Base-by-base conservation (phyloP, 2,113 vertebrate genomes). In the Penelope pileata region DNA sequence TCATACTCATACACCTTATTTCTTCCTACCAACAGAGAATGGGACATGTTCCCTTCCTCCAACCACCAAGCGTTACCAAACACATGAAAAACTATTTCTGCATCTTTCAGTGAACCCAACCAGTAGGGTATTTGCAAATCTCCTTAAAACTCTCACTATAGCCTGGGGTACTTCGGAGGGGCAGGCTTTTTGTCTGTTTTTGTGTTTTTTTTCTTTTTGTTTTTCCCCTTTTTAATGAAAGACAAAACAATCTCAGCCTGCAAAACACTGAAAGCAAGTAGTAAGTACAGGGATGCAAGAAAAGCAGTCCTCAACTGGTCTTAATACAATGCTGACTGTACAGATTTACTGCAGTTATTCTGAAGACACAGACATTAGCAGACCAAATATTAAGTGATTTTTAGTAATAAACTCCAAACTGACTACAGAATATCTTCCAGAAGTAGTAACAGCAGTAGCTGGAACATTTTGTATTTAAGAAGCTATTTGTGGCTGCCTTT, bases 271-370 rank as follows among this genome's bases (percentile, higher is more conserved):
- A 70, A 80, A 77, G 15, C 13, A 60, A 19, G 5, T 22, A 5
- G 2, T 47, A 36, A 43, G 38, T 23, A 73, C 1, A 79, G 10
- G 79, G 51, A 56, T 19, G 3, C 14, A 88, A 77, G 21, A 53
- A 62, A 74, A 89, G 7, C 1, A n/a, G 6, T 12, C 4, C 75
- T 42, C 15, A 77, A 10, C 38, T 38, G 3, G 13, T 54, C 36
- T 56, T 58, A 48, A 75, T 9, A 29, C 6, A 67, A 27, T 0
- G 0, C 9, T 23, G 16, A 1, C 18, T 50, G 1, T 23, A 62
- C 9, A 32, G 6, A 80, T 87, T 83, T 14, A 51, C 5, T 51
- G 15, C 6, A 36, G 12, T 53, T 86, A 60, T 60, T 58, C 48
- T 53, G 79, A 73, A 83, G 21, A 74, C 8, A 74, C 4, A n/a